Evolutionary conservation across 2,888 invertebrate genomes (phyloP).

Genomic region (Drosophila lacicola): DNA sequence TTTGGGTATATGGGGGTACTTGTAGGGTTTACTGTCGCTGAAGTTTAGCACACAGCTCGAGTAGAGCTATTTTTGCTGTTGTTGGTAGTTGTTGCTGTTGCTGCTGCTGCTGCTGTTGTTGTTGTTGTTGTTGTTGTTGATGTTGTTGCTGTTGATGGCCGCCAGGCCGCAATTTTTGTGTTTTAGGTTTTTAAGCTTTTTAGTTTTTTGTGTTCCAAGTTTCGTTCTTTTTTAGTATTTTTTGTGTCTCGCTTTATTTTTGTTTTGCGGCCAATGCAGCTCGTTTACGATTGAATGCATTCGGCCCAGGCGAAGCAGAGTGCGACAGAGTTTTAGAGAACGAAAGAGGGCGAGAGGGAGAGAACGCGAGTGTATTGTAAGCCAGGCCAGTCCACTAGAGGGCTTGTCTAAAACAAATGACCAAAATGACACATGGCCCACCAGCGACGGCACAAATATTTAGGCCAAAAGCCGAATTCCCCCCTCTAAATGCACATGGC

Average conservation of each 20-base stretch:
- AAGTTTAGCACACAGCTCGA: slow-evolving; percentile 72
- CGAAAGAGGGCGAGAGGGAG: neutral
- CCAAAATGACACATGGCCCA: slow-evolving; percentile 72
- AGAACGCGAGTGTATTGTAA: slow-evolving; percentile 12
- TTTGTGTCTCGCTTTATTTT: slow-evolving; percentile 50
- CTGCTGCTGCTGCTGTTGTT: slow-evolving; percentile 14
- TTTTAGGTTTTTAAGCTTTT: slow-evolving; percentile 74
- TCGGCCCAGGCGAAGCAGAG: slow-evolving; percentile 15
- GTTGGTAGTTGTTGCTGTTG: slow-evolving; percentile 15
- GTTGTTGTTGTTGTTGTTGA: slow-evolving; percentile 13
- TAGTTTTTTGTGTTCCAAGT: slow-evolving; percentile 39
- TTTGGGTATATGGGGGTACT: slow-evolving; percentile 22
- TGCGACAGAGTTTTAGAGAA: neutral
- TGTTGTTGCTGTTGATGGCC: slow-evolving; percentile 57
- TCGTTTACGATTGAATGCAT: slow-evolving; percentile 74
- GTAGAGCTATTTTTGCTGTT: slow-evolving; percentile 48
- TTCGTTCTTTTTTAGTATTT: slow-evolving; percentile 1
- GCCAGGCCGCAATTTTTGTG: slow-evolving; percentile 75
- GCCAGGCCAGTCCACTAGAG: slow-evolving; percentile 48
- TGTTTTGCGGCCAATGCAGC: slow-evolving; percentile 69
- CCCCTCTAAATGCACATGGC: slow-evolving; percentile 13
- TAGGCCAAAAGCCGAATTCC: slow-evolving; percentile 51
- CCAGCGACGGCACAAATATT: slow-evolving; percentile 49
- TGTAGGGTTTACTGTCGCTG: slow-evolving; percentile 63
- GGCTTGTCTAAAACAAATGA: slow-evolving; percentile 71